phyloP scores from a whole-genome alignment of 2,888 invertebrate genomes.

The Orthonychiurus folsomi region DNA sequence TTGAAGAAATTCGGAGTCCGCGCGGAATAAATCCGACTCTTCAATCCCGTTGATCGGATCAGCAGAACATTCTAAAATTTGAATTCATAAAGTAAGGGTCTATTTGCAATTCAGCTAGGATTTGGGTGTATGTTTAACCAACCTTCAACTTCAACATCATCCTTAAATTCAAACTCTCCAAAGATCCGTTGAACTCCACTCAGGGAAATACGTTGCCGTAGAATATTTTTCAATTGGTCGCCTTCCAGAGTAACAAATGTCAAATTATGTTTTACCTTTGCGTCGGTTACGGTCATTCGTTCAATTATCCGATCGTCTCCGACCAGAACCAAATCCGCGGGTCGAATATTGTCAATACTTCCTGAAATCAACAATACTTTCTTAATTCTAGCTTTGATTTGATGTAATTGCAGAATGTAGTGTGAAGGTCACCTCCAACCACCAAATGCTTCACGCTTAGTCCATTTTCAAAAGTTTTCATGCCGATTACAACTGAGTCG shows the following conservation, averaged over 20 bases:
- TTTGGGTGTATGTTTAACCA: constrained; percentile 7
- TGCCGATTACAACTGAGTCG: constrained; percentile 7
- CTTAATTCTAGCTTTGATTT: background rate
- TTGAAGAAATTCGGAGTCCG: constrained; percentile 12
- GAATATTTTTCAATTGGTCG: constrained; percentile 16
- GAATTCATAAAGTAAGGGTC: background rate
- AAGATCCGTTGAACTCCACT: constrained; percentile 16
- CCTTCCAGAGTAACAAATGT: constrained; percentile 12
- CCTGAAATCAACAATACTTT: constrained; percentile 3
- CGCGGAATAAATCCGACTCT: constrained; percentile 16
- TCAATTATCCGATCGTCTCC: constrained; percentile 18
- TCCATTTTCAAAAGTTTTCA: constrained; percentile 13
- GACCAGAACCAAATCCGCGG: constrained; percentile 17
- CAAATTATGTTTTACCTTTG: constrained; percentile 16
- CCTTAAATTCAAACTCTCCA: constrained; percentile 18
- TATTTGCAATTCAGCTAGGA: background rate
- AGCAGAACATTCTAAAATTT: constrained; percentile 17
- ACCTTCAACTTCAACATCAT: constrained; percentile 16
- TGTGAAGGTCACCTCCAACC: constrained; percentile 2
- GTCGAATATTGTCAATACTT: constrained; percentile 3
- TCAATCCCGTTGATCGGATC: constrained; percentile 20
- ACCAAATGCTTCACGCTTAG: constrained; percentile 4
- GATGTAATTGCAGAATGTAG: background rate
- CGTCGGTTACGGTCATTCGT: constrained; percentile 11
- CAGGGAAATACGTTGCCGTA: constrained; percentile 21